phyloP scores from a whole-genome alignment of 1,140 invertebrate genomes.

The Drosophila tani region DNA sequence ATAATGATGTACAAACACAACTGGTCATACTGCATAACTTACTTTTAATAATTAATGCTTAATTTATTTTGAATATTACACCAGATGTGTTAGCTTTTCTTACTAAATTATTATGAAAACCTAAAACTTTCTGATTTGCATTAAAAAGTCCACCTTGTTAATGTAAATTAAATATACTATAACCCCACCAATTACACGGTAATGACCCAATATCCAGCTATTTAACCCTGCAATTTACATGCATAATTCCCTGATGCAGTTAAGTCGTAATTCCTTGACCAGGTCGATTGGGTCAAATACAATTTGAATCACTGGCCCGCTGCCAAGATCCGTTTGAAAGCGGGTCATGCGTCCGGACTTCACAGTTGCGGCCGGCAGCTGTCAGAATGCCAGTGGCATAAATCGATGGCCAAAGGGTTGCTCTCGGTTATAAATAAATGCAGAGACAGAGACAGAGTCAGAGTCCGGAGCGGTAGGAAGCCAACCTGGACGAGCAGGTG shows the following conservation, averaged over 20 bases:
- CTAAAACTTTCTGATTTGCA: not conserved
- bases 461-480: not conserved
- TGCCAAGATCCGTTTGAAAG: conserved; percentile 36
- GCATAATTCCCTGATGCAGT: conserved; percentile 46
- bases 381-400: conserved; percentile 39
- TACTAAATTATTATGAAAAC: no score
- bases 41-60: not conserved
- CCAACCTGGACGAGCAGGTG: not conserved
- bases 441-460: conserved; percentile 9
- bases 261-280: conserved; percentile 14
- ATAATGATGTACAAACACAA: not conserved
- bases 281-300: conserved; percentile 20
- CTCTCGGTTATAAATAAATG: conserved; percentile 49
- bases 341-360: conserved; percentile 43
- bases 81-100: no score
- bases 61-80: not conserved
- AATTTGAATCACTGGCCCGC: conserved; percentile 14
- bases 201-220: conserved; percentile 12
- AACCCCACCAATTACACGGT: not conserved
- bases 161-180: not conserved
- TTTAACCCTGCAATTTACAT: conserved; percentile 22
- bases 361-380: conserved; percentile 19
- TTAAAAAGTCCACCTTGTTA: not conserved
- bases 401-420: conserved; percentile 50
- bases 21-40: not conserved